Evolutionary conservation across 2,888 invertebrate species (phyloP), one percentile per base, ranked within the genome.

Genomic region (Euphydryas editha): DNA sequence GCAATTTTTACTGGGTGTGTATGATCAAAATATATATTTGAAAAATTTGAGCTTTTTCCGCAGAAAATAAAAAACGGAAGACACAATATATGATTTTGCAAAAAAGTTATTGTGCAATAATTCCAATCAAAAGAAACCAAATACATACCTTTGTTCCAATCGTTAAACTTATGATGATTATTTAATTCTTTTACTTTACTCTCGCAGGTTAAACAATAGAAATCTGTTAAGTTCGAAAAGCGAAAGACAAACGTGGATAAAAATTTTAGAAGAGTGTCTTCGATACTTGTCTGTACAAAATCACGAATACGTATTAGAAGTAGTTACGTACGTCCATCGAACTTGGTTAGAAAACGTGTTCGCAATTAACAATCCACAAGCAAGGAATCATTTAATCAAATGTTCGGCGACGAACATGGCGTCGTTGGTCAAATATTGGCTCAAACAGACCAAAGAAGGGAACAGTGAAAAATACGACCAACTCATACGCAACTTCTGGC

Each of bases 191-290:
- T 24, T 1, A 7, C 13, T 20, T 8, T 2, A 24, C 21, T n/a
- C 68, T 79, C 78, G 67, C 82, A 96, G 96, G 42, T 90, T 96
- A 68, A 93, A 93, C 59, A 90, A 93, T 51, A 94, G 95, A 69
- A 91, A 88, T 59, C 93, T 95, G 11, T 81, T 94, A 59, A 88
- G 88, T 42, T 96, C 95, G 54, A 94, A 94, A 71, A 95, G 95
- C 49, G 97, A 97, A 85, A 93, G 94, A 18, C 91, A 94, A 55
- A 94, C 95, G 0, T 94, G 97, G 76, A 93, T 95, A 21, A 93
- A 92, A 54, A 94, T 96, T 1, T 94, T 95, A 74, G 93, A 95
- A 20, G 98, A 98, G 81, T 97, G 97, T 80, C 81, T 97, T 20
- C 94, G 85, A 2, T 83, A 86, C 69, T 58, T 88, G 21, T 83